These are phyloP conservation scores for Syritta pipiens DNA, from an alignment of 2,888 invertebrate genomes.

Conservation along the genomic window DNA sequence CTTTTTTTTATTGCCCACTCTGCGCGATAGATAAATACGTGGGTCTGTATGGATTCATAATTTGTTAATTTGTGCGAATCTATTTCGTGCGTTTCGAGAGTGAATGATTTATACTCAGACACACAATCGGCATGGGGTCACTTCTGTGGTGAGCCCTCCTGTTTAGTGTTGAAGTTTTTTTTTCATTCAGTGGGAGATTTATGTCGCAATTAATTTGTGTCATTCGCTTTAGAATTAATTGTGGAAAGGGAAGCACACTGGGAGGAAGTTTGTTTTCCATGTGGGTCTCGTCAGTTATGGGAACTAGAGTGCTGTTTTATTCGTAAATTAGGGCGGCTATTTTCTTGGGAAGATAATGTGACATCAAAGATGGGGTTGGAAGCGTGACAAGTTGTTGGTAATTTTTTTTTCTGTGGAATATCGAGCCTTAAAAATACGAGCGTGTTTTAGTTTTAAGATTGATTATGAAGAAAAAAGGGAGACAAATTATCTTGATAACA, in stretches of 20 bases:
- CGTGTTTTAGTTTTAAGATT: too few species aligned
- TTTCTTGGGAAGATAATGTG: too few species aligned
- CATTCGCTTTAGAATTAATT: constrained; percentile 53
- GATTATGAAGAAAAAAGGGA: too few species aligned
- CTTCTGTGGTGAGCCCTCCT: constrained; percentile 23
- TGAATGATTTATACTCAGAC: constrained; percentile 62
- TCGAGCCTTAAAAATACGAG: too few species aligned
- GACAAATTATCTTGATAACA: too few species aligned
- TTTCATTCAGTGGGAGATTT: constrained; percentile 53
- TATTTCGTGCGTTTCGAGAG: constrained; percentile 42
- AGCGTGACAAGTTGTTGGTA: too few species aligned
- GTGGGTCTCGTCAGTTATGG: too few species aligned
- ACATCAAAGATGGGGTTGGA: too few species aligned
- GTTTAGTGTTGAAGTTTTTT: constrained; percentile 14
- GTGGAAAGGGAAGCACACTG: constrained; percentile 35
- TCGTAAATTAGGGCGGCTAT: too few species aligned
- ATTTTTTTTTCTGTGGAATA: too few species aligned
- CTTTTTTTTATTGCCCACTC: constrained; percentile 43
- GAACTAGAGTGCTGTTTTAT: too few species aligned
- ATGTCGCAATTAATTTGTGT: constrained; percentile 67
- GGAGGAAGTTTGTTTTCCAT: too few species aligned
- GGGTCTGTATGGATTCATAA: constrained; percentile 42
- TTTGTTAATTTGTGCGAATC: constrained; percentile 65
- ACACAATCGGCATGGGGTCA: constrained; percentile 55
- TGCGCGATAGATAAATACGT: constrained; percentile 13